Conservation (phyloP, 2,797 vertebrate species). For the Apogon hyalosoma region DNA sequence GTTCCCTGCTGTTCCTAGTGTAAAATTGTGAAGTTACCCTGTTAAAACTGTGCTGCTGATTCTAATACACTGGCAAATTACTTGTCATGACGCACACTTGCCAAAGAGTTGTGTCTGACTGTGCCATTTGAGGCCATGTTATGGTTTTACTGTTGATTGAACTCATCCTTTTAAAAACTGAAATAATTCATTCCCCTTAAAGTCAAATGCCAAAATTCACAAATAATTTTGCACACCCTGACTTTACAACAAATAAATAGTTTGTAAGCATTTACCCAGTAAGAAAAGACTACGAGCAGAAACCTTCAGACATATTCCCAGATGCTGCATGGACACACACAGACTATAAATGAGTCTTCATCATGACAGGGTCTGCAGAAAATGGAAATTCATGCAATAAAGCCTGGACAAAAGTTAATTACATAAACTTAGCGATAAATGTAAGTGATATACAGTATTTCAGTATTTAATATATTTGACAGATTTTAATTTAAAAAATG, state of each 20-base stretch:
- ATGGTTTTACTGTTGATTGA: no score
- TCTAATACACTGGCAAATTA: no score
- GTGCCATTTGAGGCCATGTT: no score
- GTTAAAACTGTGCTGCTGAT: no score
- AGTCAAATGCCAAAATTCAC: background rate
- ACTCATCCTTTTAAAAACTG: background rate
- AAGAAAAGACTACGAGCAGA: no score
- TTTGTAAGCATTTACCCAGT: background rate
- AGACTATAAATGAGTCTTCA: slow-evolving; percentile 7
- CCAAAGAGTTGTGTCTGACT: no score
- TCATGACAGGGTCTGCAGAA: background rate
- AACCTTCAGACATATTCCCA: background rate
- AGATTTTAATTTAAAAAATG: slow-evolving; percentile 35
- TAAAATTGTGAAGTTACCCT: no score
- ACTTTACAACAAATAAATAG: background rate
- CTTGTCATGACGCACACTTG: no score
- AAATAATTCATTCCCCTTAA: background rate
- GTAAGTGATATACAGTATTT: slow-evolving; percentile 3
- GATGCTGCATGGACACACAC: background rate
- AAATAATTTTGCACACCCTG: background rate
- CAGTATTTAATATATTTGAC: slow-evolving; percentile 34
- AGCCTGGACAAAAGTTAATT: slow-evolving; percentile 16
- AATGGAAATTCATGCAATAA: background rate
- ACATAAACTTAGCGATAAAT: background rate
- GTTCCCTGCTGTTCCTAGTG: no score